Evolutionary conservation across 2,888 invertebrate genomes (phyloP).

Genomic region (Athalia rosae): DNA sequence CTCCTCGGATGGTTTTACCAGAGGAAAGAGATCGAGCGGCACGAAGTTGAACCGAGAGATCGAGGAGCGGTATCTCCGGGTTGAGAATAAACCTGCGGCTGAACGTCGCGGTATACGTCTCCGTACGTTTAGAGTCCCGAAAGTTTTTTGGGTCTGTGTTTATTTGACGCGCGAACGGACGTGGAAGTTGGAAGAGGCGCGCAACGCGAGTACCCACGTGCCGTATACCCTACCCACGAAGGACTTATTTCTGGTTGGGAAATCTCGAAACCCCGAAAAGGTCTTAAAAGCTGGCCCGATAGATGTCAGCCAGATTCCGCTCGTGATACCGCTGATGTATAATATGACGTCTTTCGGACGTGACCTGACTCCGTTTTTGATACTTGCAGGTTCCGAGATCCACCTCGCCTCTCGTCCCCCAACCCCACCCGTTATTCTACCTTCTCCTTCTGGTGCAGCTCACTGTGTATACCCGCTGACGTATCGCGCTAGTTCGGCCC

Average conservation of each 20-base stretch:
- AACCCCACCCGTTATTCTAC: background rate
- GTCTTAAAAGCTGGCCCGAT: slow-evolving; percentile 46
- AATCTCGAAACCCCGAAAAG: slow-evolving; percentile 43
- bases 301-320: slow-evolving; percentile 53
- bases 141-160: slow-evolving; percentile 42
- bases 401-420: background rate
- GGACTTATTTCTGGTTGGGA: slow-evolving; percentile 44
- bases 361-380: slow-evolving; percentile 60
- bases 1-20: no score
- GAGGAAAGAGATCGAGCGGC: background rate
- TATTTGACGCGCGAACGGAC: slow-evolving; percentile 29
- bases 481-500: no score
- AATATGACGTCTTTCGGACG: slow-evolving; percentile 57
- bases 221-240: background rate
- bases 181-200: background rate
- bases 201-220: no score
- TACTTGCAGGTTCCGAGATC: slow-evolving; percentile 28
- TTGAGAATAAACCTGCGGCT: slow-evolving; percentile 45
- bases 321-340: slow-evolving; percentile 48
- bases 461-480: no score
- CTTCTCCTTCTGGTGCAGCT: background rate
- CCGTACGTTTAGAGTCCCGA: slow-evolving; percentile 48
- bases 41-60: slow-evolving; percentile 1
- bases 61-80: slow-evolving; percentile 47
- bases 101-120: slow-evolving; percentile 46